These are phyloP conservation scores for Bovichtus diacanthus DNA, from an alignment of 2,797 vertebrate genomes.

Conservation along the genomic window DNA sequence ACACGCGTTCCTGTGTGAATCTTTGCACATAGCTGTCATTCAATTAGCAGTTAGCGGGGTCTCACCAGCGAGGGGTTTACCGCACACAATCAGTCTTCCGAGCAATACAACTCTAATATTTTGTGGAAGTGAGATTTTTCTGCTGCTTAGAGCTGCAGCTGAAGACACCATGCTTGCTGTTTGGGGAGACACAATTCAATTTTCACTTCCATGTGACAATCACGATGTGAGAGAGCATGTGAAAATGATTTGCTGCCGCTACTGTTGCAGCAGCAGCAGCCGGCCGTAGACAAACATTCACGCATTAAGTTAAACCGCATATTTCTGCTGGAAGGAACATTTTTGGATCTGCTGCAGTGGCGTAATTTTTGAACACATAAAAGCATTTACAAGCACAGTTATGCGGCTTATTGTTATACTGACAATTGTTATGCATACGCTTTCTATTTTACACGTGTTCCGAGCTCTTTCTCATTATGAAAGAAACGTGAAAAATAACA, in stretches of 20 bases:
- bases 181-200: constrained; percentile 81
- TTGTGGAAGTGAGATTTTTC: constrained; percentile 40
- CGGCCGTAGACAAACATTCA: constrained; percentile 9
- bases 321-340: not conserved
- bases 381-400: not conserved
- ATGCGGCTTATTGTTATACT: not conserved
- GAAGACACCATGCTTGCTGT: constrained; percentile 60
- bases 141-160: constrained; percentile 42
- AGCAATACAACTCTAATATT: constrained; percentile 30
- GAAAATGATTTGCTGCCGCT: constrained; percentile 33
- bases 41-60: constrained; percentile 66
- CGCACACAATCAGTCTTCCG: constrained; percentile 26
- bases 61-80: constrained; percentile 52
- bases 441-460: not conserved
- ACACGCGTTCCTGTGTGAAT: constrained; percentile 36
- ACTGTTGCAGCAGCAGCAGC: constrained; percentile 24
- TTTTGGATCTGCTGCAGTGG: not conserved
- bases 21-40: constrained; percentile 65
- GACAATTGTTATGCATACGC: not conserved
- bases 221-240: constrained; percentile 44
- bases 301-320: not conserved
- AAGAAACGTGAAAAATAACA: not conserved
- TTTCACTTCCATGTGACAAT: constrained; percentile 73
- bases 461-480: not conserved
- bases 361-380: not conserved